Evolutionary conservation across 2,113 vertebrate genomes (phyloP).

Genomic region (Monopterus albus): DNA sequence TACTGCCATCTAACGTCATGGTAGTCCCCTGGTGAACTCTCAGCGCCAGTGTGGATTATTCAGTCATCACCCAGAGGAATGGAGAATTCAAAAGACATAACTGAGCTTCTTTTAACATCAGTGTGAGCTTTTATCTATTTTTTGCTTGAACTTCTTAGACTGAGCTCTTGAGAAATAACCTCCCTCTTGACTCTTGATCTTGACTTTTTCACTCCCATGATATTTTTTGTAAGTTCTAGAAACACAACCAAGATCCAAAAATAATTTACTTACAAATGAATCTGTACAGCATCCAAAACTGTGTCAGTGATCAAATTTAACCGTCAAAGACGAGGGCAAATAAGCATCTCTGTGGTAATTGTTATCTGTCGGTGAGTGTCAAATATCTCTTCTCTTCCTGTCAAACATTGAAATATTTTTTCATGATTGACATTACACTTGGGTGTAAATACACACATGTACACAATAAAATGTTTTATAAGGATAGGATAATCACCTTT

Average conservation of each 20-base stretch:
- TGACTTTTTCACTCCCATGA: background rate
- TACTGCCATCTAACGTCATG: background rate
- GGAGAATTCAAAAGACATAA: slow-evolving; percentile 18
- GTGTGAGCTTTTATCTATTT: slow-evolving; percentile 34
- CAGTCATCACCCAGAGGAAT: slow-evolving; percentile 10
- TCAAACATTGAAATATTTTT: too few relatives aligned
- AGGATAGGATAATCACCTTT: too few relatives aligned
- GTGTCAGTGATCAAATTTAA: background rate
- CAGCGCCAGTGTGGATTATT: slow-evolving; percentile 32
- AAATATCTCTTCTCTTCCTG: too few relatives aligned
- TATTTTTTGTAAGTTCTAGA: background rate
- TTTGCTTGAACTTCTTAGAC: slow-evolving; percentile 7
- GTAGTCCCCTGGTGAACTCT: background rate
- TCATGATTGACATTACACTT: too few relatives aligned
- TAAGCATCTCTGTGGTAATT: too few relatives aligned
- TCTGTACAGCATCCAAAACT: background rate
- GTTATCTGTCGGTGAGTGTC: too few relatives aligned
- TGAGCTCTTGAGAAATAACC: slow-evolving; percentile 21
- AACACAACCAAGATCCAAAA: slow-evolving; percentile 5
- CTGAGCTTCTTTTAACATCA: slow-evolving; percentile 5
- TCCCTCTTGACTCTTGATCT: slow-evolving; percentile 7
- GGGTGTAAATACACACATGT: too few relatives aligned
- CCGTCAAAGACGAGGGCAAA: background rate
- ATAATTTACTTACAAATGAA: slow-evolving; percentile 18
- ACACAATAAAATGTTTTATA: too few relatives aligned